Evolutionary conservation across 2,888 invertebrate genomes (phyloP).

Genomic region (Pediacus dermestoides): DNA sequence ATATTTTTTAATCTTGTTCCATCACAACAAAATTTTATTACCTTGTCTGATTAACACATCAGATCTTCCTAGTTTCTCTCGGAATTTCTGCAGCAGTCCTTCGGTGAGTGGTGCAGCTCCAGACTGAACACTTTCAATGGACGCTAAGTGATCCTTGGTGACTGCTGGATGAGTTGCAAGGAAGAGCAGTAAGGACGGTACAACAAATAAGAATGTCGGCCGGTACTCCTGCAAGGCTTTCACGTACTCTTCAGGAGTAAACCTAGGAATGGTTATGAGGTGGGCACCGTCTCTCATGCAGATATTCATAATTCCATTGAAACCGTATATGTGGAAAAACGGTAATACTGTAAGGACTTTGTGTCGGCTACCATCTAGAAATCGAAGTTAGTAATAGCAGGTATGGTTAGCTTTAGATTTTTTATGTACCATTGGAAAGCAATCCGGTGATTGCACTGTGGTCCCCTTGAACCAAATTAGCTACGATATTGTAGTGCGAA

Average conservation of each 20-base stretch:
- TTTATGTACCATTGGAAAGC: constrained; percentile 28
- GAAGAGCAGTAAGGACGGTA: constrained; percentile 74
- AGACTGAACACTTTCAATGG: constrained; percentile 61
- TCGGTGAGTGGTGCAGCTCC: constrained; percentile 73
- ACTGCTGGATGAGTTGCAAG: constrained; percentile 69
- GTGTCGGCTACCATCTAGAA: constrained; percentile 52
- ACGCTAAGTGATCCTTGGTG: constrained; percentile 62
- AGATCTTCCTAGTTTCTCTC: constrained; percentile 49
- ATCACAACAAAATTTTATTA: constrained; percentile 19
- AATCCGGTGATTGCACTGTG: constrained; percentile 37
- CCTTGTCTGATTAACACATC: constrained; percentile 46
- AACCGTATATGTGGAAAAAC: constrained; percentile 77
- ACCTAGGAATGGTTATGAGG: constrained; percentile 66
- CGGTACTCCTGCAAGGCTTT: constrained; percentile 59
- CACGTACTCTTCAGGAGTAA: constrained; percentile 70
- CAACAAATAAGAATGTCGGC: constrained; percentile 65
- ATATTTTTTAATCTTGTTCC: constrained; percentile 3
- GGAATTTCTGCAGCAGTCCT: constrained; percentile 61
- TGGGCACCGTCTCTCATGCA: constrained; percentile 60
- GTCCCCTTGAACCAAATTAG: constrained; percentile 46
- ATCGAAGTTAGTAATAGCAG: background rate
- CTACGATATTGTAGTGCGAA: constrained; percentile 63
- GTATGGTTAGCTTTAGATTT: background rate
- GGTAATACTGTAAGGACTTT: constrained; percentile 64
- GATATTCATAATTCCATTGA: constrained; percentile 64